Conservation (phyloP, 2,888 invertebrate species). For the Tridacna gigas region DNA sequence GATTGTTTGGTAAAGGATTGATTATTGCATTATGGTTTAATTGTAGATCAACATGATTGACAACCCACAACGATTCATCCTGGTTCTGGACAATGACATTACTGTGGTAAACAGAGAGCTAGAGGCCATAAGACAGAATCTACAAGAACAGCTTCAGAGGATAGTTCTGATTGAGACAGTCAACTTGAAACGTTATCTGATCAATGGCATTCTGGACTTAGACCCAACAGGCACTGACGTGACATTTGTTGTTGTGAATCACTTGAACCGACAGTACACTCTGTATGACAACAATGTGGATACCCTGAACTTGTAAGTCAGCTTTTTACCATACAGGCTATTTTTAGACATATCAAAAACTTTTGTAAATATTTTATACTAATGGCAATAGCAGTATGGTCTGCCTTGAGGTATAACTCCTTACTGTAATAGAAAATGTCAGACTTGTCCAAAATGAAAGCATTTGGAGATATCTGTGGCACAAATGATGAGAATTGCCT, state of each 20-base stretch:
- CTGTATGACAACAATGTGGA: constrained; percentile 59
- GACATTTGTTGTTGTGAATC: constrained; percentile 70
- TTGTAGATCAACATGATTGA: constrained; percentile 91
- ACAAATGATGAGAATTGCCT: too few relatives aligned
- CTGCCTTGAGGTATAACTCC: too few relatives aligned
- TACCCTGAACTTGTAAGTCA: constrained; percentile 56
- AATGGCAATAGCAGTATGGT: too few relatives aligned
- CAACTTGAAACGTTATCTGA: constrained; percentile 54
- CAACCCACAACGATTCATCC: constrained; percentile 91
- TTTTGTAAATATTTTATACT: too few relatives aligned
- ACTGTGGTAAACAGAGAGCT: constrained; percentile 85
- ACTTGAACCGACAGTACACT: constrained; percentile 44
- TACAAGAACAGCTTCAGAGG: constrained; percentile 65
- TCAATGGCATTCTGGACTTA: constrained; percentile 52
- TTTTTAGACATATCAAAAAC: too few relatives aligned
- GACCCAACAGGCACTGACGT: constrained; percentile 66
- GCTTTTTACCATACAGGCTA: too few relatives aligned
- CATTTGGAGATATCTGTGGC: too few relatives aligned
- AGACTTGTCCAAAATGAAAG: too few relatives aligned
- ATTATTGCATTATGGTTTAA: background rate
- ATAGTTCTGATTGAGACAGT: constrained; percentile 72
- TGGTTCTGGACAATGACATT: constrained; percentile 91
- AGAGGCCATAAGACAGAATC: constrained; percentile 64
- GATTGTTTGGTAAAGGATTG: background rate
- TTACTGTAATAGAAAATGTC: too few relatives aligned